These are phyloP conservation scores for Rhingia campestris DNA, from an alignment of 2,888 invertebrate species.

Conservation along the genomic window DNA sequence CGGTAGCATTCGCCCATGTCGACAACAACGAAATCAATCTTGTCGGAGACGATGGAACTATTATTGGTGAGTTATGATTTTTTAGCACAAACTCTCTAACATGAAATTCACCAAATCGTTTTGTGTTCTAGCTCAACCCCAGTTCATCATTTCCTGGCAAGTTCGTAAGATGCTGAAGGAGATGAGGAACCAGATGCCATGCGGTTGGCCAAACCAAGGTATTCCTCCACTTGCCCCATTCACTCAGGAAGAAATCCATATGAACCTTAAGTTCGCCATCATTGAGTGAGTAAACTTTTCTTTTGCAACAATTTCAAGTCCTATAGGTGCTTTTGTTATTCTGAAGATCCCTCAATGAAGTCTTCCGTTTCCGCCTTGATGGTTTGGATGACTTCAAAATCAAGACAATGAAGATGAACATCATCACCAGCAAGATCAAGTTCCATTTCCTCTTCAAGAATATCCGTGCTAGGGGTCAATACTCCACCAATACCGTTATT, in stretches of 20 bases:
- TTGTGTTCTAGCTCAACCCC: slow-evolving; percentile 75
- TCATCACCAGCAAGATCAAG: slow-evolving; percentile 76
- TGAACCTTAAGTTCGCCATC: slow-evolving; percentile 17
- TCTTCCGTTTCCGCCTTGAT: slow-evolving; percentile 77
- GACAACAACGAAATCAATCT: slow-evolving; percentile 77
- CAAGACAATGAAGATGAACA: slow-evolving; percentile 78
- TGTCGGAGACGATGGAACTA: slow-evolving; percentile 74
- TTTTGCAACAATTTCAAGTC: neutral
- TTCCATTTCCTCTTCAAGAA: slow-evolving; percentile 79
- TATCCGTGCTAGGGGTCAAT: slow-evolving; percentile 78
- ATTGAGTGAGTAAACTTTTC: slow-evolving; percentile 59
- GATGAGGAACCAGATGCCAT: slow-evolving; percentile 72
- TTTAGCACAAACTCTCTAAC: neutral
- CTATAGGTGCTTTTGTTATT: slow-evolving; percentile 1
- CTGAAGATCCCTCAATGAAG: slow-evolving; percentile 76
- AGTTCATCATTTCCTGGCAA: slow-evolving; percentile 79
- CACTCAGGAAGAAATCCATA: slow-evolving; percentile 27
- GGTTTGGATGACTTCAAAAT: slow-evolving; percentile 79
- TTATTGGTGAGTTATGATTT: slow-evolving; percentile 76
- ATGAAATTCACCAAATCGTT: neutral
- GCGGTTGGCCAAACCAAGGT: slow-evolving; percentile 77
- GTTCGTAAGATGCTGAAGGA: slow-evolving; percentile 78
- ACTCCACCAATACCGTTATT: slow-evolving; percentile 78
- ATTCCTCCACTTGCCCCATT: slow-evolving; percentile 79
- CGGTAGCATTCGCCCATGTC: slow-evolving; percentile 77